Conservation (phyloP, 2,797 vertebrate species). For the Molossus alvarezi region DNA sequence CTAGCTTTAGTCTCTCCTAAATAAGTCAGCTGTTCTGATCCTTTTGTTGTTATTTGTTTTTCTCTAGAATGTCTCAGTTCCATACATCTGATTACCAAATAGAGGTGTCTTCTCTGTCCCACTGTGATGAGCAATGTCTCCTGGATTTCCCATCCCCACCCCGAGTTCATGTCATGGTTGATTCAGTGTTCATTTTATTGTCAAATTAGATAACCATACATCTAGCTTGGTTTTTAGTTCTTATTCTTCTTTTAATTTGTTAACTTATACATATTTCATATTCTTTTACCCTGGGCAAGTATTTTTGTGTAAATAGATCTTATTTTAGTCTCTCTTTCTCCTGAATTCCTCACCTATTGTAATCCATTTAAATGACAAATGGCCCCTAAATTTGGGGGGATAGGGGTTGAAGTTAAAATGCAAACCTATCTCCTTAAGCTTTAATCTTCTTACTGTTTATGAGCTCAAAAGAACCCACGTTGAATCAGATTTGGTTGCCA, state of each 20-base stretch:
- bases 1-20: conserved; percentile 62
- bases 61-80: conserved; percentile 62
- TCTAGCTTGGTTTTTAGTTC: conserved; percentile 37
- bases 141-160: no score
- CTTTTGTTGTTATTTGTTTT: conserved; percentile 77
- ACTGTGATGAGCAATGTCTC: neutral
- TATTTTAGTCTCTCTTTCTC: conserved; percentile 26
- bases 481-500: conserved; percentile 60
- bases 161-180: neutral
- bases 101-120: neutral
- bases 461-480: conserved; percentile 38
- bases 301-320: conserved; percentile 56
- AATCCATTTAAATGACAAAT: conserved; percentile 61
- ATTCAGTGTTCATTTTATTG: conserved; percentile 30
- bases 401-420: conserved; percentile 8
- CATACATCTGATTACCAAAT: conserved; percentile 50
- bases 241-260: conserved; percentile 17
- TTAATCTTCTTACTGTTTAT: conserved; percentile 67
- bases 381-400: neutral
- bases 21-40: conserved; percentile 68
- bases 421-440: neutral
- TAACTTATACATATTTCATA: neutral
- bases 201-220: neutral
- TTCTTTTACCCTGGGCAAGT: conserved; percentile 43
- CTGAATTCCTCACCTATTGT: conserved; percentile 23